Percentiles rank a stretch among this genome's conserved stretches.
These are phyloP conservation scores for Pasiphila rectangulata DNA, from an alignment of 2,888 invertebrate species.

Conservation along the genomic window DNA sequence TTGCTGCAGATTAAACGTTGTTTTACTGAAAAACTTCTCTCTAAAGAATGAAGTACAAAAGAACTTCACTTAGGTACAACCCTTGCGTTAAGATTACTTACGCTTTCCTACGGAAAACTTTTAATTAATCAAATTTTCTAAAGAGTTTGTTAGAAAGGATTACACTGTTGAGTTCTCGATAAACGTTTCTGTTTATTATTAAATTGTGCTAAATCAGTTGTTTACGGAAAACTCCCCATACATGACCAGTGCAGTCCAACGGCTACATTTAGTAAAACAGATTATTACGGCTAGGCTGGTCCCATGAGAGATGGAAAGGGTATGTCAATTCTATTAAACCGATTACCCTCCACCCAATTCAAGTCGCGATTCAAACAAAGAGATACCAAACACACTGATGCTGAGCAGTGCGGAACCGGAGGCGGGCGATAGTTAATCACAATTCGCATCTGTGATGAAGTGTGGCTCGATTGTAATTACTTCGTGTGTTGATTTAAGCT, in stretches of 20 bases:
- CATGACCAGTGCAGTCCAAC: neutral
- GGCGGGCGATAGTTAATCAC: conserved; percentile 68
- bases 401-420: conserved; percentile 51
- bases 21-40: conserved; percentile 76
- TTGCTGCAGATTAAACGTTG: conserved; percentile 73
- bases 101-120: conserved; percentile 69
- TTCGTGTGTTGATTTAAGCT: conserved; percentile 78
- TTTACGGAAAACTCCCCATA: neutral
- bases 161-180: conserved; percentile 10
- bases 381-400: conserved; percentile 37
- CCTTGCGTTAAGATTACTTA: conserved; percentile 65
- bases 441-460: conserved; percentile 75
- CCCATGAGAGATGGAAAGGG: conserved; percentile 19
- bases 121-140: conserved; percentile 74
- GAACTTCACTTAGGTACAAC: conserved; percentile 67
- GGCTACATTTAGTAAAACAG: conserved; percentile 15
- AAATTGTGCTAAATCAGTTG: neutral
- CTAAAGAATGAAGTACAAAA: conserved; percentile 75
- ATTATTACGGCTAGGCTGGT: conserved; percentile 20
- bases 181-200: conserved; percentile 5
- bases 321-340: conserved; percentile 48
- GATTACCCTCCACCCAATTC: conserved; percentile 48
- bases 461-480: conserved; percentile 75
- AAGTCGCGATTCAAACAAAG: conserved; percentile 47
- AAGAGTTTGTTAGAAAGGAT: conserved; percentile 44